These are phyloP conservation scores for Drosophila erecta DNA, from an alignment of 1,140 invertebrate species.

Conservation along the genomic window DNA sequence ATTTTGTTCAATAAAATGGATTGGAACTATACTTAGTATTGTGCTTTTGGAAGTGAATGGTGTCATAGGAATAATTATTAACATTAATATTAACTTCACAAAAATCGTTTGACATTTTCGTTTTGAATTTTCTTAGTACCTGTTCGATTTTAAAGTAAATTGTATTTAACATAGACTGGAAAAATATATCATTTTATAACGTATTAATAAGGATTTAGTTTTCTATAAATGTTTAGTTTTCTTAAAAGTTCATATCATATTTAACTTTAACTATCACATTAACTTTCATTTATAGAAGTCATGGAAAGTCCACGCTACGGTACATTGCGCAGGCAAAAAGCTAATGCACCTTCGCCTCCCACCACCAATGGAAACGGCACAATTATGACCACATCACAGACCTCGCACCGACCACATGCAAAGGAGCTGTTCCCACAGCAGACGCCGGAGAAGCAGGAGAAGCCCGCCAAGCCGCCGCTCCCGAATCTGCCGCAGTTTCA, in stretches of 20 bases:
- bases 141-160: too few species aligned
- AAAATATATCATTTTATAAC: too few species aligned
- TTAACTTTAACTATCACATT: background rate
- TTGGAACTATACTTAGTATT: conserved; percentile 1
- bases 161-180: too few species aligned
- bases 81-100: background rate
- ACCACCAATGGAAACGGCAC: conserved; percentile 69
- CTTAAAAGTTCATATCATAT: background rate
- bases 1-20: conserved; percentile 22
- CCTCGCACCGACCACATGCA: conserved; percentile 60
- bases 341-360: conserved; percentile 75
- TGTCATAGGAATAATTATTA: background rate
- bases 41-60: background rate
- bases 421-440: conserved; percentile 77
- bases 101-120: background rate
- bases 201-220: background rate
- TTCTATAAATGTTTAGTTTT: background rate
- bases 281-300: conserved; percentile 52
- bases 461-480: conserved; percentile 74
- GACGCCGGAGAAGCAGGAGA: conserved; percentile 56
- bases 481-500: conserved; percentile 74
- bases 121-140: too few species aligned
- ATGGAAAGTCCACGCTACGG: conserved; percentile 79
- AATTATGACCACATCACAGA: conserved; percentile 45
- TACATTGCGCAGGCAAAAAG: conserved; percentile 72